These are phyloP conservation scores for Neomonachus schauinslandi DNA, from an alignment of 2,113 vertebrate genomes.

Conservation along the genomic window DNA sequence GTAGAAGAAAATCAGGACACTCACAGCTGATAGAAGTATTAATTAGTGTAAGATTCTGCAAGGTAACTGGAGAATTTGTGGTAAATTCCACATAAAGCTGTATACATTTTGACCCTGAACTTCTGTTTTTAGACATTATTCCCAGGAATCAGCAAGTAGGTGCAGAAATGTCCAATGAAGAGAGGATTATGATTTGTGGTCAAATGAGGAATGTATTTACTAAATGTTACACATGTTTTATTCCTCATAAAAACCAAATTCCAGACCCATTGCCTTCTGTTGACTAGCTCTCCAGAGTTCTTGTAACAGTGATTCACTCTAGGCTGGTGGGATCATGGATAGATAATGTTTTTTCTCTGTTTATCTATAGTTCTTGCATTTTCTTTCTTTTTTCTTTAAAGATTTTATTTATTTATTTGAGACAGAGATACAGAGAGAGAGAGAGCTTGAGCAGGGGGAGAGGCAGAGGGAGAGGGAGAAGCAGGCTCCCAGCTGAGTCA, in stretches of 20 bases:
- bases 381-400: background rate
- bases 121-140: background rate
- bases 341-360: background rate
- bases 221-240: accelerated
- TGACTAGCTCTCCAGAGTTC: background rate
- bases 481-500: too few relatives aligned
- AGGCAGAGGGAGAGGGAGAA: too few relatives aligned
- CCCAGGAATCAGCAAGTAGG: background rate
- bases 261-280: accelerated
- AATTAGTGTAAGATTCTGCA: accelerated
- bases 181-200: background rate
- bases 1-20: accelerated
- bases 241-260: accelerated
- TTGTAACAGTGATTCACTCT: background rate
- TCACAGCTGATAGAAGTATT: accelerated
- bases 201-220: accelerated
- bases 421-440: too few relatives aligned
- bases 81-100: background rate
- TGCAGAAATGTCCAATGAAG: background rate
- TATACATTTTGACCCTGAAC: background rate
- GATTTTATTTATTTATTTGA: too few relatives aligned
- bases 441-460: too few relatives aligned
- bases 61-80: background rate
- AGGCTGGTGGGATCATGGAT: background rate
- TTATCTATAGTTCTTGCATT: background rate